phyloP scores from a whole-genome alignment of 2,797 vertebrate species.

The Sebastes paucispinis region DNA sequence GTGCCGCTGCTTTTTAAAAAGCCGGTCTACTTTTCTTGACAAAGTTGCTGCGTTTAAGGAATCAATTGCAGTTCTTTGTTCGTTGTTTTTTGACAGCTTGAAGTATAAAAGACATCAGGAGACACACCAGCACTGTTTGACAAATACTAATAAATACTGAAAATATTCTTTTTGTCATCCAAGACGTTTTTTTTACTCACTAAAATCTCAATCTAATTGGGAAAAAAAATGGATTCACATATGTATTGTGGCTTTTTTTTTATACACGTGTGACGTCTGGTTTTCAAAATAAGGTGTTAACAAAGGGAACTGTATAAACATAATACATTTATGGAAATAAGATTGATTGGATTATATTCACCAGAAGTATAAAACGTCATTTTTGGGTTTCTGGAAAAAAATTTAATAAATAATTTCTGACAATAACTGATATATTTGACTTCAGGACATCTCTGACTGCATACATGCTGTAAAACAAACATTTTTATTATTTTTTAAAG shows the following conservation, averaged over 20 bases:
- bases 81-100: background rate
- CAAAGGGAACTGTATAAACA: no score
- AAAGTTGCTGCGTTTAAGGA: background rate
- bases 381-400: no score
- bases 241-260: fast-evolving
- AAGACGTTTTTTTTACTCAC: background rate
- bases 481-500: no score
- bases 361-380: fast-evolving
- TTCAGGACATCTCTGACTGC: no score
- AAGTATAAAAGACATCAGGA: background rate
- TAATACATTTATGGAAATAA: no score
- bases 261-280: no score
- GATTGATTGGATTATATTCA: no score
- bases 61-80: background rate
- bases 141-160: background rate
- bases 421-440: no score
- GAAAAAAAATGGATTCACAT: no score
- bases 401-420: no score
- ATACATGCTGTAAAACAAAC: no score
- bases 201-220: background rate
- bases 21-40: background rate
- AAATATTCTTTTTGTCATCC: background rate
- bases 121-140: background rate
- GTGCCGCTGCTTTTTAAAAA: background rate
- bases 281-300: no score